phyloP scores from a whole-genome alignment of 2,113 vertebrate species.

The Danionella cerebrum region DNA sequence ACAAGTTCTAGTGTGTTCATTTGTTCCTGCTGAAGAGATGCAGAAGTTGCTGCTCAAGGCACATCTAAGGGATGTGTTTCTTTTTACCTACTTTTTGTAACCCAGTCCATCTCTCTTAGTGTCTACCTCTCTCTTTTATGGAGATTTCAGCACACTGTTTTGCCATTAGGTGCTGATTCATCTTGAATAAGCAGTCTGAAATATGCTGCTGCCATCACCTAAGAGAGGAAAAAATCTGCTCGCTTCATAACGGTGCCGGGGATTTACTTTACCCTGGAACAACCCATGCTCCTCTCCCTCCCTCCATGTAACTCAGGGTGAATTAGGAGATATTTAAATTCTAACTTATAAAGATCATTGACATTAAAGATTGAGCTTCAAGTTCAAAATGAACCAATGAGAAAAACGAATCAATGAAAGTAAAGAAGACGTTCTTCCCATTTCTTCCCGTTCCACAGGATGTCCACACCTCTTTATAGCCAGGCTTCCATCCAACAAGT shows the following conservation, averaged over 20 bases:
- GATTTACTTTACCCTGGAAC: not conserved
- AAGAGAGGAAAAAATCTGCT: not conserved
- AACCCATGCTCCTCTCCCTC: not conserved
- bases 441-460: too few relatives aligned
- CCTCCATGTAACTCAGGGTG: too few relatives aligned
- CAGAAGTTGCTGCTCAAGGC: not conserved
- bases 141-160: slow-evolving; percentile 11
- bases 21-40: too few relatives aligned
- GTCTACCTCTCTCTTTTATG: not conserved
- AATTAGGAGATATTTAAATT: too few relatives aligned
- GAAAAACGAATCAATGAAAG: too few relatives aligned
- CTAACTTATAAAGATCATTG: too few relatives aligned
- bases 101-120: not conserved
- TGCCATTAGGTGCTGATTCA: slow-evolving; percentile 25
- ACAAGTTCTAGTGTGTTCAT: too few relatives aligned
- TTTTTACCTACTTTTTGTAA: not conserved
- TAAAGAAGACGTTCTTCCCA: too few relatives aligned
- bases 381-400: too few relatives aligned
- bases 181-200: slow-evolving; percentile 22
- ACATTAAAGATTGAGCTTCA: too few relatives aligned
- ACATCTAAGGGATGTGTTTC: not conserved
- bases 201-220: slow-evolving; percentile 4
- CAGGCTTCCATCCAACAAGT: too few relatives aligned
- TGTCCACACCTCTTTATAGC: too few relatives aligned
- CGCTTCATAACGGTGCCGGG: slow-evolving; percentile 6